Percentiles rank a stretch among this genome's conserved stretches.
Conservation (phyloP, 2,888 invertebrate genomes). For the Drosophila maculinotata region DNA sequence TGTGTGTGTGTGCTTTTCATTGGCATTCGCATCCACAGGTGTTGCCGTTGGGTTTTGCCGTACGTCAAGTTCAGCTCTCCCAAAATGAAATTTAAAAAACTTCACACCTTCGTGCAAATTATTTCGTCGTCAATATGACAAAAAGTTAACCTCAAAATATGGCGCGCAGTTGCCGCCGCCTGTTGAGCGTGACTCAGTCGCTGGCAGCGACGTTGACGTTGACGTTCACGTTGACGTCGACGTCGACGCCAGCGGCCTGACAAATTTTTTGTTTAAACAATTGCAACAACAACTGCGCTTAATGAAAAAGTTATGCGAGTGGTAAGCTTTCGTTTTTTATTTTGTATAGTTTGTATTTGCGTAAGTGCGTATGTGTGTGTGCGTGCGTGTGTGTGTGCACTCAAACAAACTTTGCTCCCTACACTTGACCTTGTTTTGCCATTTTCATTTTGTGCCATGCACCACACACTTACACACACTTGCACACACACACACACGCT, state of each 20-base stretch:
- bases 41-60: slow-evolving; percentile 45
- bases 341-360: slow-evolving; percentile 29
- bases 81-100: slow-evolving; percentile 27
- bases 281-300: slow-evolving; percentile 43
- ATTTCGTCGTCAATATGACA: slow-evolving; percentile 69
- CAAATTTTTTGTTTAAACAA: slow-evolving; percentile 62
- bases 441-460: slow-evolving; percentile 71
- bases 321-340: slow-evolving; percentile 53
- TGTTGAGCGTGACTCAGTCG: slow-evolving; percentile 72
- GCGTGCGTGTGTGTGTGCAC: slow-evolving; percentile 50
- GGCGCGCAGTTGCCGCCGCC: slow-evolving; percentile 45
- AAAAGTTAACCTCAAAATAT: slow-evolving; percentile 73
- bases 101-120: slow-evolving; percentile 76
- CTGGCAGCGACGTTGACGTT: neutral
- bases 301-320: slow-evolving; percentile 64
- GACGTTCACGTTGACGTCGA: slow-evolving; percentile 5
- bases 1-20: neutral
- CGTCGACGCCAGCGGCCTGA: slow-evolving; percentile 28
- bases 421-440: slow-evolving; percentile 80
- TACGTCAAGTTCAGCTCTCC: slow-evolving; percentile 71
- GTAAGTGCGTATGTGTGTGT: slow-evolving; percentile 5
- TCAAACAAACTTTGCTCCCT: slow-evolving; percentile 79
- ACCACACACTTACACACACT: slow-evolving; percentile 19
- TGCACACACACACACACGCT: slow-evolving; percentile 23
- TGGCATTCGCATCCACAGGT: slow-evolving; percentile 67